Evolutionary conservation across 2,797 vertebrate genomes (phyloP).

Genomic region (Lepus townsendii): DNA sequence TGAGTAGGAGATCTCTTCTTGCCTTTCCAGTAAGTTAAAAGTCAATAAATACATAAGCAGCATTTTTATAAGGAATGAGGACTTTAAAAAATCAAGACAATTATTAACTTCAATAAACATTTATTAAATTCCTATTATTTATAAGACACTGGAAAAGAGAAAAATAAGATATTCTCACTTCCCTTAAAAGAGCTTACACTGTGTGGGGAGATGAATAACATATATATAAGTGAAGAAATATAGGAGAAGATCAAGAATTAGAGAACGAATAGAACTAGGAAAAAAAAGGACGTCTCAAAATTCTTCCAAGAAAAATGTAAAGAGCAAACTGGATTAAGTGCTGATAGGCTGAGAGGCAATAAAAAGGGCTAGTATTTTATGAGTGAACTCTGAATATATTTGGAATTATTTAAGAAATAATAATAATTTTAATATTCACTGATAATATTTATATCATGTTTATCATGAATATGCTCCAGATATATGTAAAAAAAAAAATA

Average conservation of each 20-base stretch:
- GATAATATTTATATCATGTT: neutral
- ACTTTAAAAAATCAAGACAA: slow-evolving; percentile 51
- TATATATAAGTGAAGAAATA: neutral
- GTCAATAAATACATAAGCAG: too few relatives aligned
- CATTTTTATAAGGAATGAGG: too few relatives aligned
- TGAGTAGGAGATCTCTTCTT: too few relatives aligned
- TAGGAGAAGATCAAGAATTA: neutral
- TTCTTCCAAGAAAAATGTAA: slow-evolving; percentile 15
- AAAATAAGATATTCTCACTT: neutral
- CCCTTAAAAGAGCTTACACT: neutral
- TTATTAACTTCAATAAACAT: slow-evolving; percentile 1
- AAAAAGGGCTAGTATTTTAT: neutral
- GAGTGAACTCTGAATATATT: neutral
- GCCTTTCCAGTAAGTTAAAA: too few relatives aligned
- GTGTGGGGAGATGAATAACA: neutral
- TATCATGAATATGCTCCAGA: neutral
- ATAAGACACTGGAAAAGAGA: neutral
- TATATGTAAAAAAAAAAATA: too few relatives aligned
- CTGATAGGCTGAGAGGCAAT: neutral
- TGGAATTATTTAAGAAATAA: neutral
- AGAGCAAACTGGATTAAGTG: neutral
- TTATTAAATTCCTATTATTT: neutral
- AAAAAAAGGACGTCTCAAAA: neutral
- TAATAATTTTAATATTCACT: neutral
- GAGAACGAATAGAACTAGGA: neutral